These are phyloP conservation scores for Cynopterus sphinx DNA, from an alignment of 2,797 vertebrate genomes.

Conservation along the genomic window DNA sequence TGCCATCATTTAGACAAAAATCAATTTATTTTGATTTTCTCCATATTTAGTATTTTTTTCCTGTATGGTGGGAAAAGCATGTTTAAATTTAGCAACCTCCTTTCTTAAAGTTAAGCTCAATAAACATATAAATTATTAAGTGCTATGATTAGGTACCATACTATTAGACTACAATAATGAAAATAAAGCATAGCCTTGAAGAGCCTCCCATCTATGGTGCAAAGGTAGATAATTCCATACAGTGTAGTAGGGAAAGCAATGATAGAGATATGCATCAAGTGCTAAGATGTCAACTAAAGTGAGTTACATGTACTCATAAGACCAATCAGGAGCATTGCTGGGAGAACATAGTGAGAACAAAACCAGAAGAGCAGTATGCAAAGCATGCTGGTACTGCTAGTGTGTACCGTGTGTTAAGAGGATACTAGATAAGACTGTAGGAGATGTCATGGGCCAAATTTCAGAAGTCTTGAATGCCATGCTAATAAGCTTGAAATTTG, in stretches of 20 bases:
- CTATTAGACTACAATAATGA: background rate
- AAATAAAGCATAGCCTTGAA: background rate
- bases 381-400: rapidly evolving
- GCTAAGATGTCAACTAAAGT: background rate
- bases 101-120: slow-evolving; percentile 14
- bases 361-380: background rate
- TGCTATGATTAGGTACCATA: background rate
- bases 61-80: background rate
- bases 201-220: background rate
- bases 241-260: background rate
- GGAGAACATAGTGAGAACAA: background rate
- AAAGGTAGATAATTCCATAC: background rate
- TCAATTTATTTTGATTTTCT: background rate
- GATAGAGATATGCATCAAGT: background rate
- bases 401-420: background rate
- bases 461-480: background rate
- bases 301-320: background rate
- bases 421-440: background rate
- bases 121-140: background rate
- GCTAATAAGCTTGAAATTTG: background rate
- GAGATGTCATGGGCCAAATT: background rate
- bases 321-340: rapidly evolving
- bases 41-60: background rate
- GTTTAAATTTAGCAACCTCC: background rate
- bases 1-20: background rate